Percentiles rank a stretch among this genome's conserved stretches.
phyloP scores from a whole-genome alignment of 37 sponge, comb jelly and placozoan species.

The Dysidea cf. avara region DNA sequence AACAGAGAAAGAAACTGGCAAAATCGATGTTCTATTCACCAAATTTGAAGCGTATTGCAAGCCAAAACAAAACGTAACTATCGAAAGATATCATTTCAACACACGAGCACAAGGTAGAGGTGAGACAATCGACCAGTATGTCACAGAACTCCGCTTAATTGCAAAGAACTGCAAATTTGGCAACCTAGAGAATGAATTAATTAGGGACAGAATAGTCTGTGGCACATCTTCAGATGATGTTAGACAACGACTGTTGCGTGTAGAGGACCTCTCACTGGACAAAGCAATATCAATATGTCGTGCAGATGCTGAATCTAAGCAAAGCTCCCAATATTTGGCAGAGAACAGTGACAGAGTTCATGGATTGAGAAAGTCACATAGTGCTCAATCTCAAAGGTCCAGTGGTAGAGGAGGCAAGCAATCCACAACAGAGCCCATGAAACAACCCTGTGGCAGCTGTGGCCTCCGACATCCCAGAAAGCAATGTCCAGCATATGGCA shows the following conservation, averaged over 20 bases:
- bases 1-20: background rate
- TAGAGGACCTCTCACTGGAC: too few species aligned
- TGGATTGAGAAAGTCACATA: too few species aligned
- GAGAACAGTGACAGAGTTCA: too few species aligned
- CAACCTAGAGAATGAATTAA: conserved; percentile 8
- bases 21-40: too few species aligned
- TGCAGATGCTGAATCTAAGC: background rate
- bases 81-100: conserved; percentile 4
- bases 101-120: background rate
- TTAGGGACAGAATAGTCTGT: conserved; percentile 2
- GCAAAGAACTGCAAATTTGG: conserved; percentile 3
- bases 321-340: background rate
- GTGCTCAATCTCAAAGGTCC: too few species aligned
- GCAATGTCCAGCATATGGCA: conserved; percentile 2
- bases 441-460: background rate
- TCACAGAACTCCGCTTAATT: conserved; percentile 11
- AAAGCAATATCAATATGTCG: too few species aligned
- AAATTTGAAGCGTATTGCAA: too few species aligned
- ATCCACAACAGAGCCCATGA: too few species aligned
- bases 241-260: background rate
- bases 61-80: conserved; percentile 5
- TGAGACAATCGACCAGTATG: too few species aligned
- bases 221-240: conserved; percentile 2
- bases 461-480: background rate
- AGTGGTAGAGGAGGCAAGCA: too few species aligned